Base-by-base conservation (phyloP, 2,113 vertebrate species). In the Spea multiplicata region DNA sequence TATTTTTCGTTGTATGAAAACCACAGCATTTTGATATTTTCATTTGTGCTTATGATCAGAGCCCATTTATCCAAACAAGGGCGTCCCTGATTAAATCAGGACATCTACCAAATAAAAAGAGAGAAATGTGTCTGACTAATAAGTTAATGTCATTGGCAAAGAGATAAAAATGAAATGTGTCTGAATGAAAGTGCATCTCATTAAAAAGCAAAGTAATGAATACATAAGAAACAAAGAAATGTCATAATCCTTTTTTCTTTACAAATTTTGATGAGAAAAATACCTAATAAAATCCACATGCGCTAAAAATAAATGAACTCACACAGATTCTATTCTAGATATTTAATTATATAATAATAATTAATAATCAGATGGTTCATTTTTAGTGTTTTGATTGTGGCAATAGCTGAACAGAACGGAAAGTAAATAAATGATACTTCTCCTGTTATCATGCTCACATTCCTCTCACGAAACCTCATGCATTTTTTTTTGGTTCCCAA, bases 121-220 rank as follows among this genome's bases (percentile, higher is more conserved):
- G 71, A 70, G 77, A 80, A 73, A 73, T 80, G 77, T 73, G 70
- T 47, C 62, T 79, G 62, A 73, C 77, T 73, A 80, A 80, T 80
- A 80, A 47, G 70, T 73, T 80, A 70, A 80, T 80, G 77, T 73
- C 62, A 80, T 71, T 8, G 59, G 44, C 62, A 73, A 80, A 73
- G 49, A 73, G 44, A 73, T 80, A 80, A 80, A 73, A 80, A 80
- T 80, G 77, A 80, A 80, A 66, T 80, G 62, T 80, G 70, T 73
- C 49, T 66, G 70, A 73, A 46, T 73, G 50, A 80, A 73, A 66
- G 66, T 57, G 44, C 50, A 67, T 44, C 71, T 73, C 8, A n/a
- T 80, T 73, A 80, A 66, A 66, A 80, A 59, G 52, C 70, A 73
- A 80, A 80, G 70, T 67, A 80, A 73, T 79, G 48, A 79, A 79